Conservation (phyloP, 2,113 vertebrate species). For the Porphyrio hochstetteri region DNA sequence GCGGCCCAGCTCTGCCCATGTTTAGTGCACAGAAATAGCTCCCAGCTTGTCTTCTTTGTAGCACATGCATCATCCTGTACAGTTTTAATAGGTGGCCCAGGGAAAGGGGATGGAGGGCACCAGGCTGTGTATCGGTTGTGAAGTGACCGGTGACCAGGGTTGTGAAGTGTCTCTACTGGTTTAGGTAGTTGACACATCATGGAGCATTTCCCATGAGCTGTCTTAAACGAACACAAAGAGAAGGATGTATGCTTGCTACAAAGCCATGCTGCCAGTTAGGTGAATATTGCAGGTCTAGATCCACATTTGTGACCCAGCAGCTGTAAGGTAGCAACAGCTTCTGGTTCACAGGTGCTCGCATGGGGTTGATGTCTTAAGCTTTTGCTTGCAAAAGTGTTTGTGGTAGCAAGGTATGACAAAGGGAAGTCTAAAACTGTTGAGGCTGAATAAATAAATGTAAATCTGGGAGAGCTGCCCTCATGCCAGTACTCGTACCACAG, state of each 20-base stretch:
- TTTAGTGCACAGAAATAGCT: not conserved
- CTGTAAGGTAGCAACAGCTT: not conserved
- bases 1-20: fast-evolving
- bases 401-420: not conserved
- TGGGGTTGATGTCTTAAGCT: not conserved
- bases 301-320: not conserved
- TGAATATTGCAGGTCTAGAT: not conserved
- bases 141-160: not conserved
- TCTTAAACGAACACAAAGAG: not conserved
- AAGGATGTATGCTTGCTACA: not conserved
- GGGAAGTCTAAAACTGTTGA: not conserved
- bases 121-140: not conserved
- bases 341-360: not conserved
- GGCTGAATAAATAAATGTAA: not conserved
- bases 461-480: not conserved
- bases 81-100: not conserved
- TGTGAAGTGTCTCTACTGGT: not conserved
- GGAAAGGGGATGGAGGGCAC: not conserved
- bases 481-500: not conserved
- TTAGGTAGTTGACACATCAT: not conserved
- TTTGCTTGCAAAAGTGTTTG: not conserved
- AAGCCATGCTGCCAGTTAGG: not conserved
- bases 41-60: not conserved
- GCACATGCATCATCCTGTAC: not conserved
- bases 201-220: not conserved